phyloP scores from a whole-genome alignment of 2,888 invertebrate genomes.

The Mongoloraphidia duomilia region DNA sequence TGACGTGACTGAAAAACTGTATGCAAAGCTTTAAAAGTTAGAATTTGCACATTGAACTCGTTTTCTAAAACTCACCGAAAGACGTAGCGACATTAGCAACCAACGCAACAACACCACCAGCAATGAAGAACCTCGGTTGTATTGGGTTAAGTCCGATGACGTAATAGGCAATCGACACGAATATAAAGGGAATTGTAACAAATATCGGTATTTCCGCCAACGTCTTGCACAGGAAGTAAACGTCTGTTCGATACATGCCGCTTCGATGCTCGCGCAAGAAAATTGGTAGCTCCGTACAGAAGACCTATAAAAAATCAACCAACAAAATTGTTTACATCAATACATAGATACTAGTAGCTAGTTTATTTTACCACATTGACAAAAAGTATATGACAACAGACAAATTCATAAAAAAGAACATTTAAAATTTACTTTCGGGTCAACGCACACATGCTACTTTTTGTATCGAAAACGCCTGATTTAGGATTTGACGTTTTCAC shows the following conservation, averaged over 20 bases:
- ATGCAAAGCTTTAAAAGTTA: too few species aligned
- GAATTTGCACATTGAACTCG: neutral
- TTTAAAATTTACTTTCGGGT: too few species aligned
- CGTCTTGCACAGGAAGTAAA: conserved; percentile 84
- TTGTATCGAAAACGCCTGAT: too few species aligned
- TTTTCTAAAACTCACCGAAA: conserved; percentile 47
- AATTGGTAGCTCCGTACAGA: conserved; percentile 77
- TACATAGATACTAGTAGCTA: too few species aligned
- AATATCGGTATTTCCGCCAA: conserved; percentile 81
- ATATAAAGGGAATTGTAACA: conserved; percentile 66
- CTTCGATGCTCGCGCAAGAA: conserved; percentile 79
- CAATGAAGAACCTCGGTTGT: conserved; percentile 53
- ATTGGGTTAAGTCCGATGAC: conserved; percentile 71
- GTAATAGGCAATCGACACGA: conserved; percentile 72
- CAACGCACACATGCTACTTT: too few species aligned
- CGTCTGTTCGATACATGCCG: conserved; percentile 81
- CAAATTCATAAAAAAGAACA: too few species aligned
- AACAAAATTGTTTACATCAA: too few species aligned
- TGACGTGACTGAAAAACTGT: too few species aligned
- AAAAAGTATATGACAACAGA: too few species aligned
- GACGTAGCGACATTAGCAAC: conserved; percentile 81
- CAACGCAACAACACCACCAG: conserved; percentile 60
- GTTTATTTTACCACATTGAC: too few species aligned
- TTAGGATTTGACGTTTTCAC: too few species aligned
- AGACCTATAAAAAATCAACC: conserved; percentile 44